Percentiles rank a stretch among this genome's conserved stretches.
These are phyloP conservation scores for Mus pahari DNA, from an alignment of 2,113 vertebrate genomes.

Conservation along the genomic window DNA sequence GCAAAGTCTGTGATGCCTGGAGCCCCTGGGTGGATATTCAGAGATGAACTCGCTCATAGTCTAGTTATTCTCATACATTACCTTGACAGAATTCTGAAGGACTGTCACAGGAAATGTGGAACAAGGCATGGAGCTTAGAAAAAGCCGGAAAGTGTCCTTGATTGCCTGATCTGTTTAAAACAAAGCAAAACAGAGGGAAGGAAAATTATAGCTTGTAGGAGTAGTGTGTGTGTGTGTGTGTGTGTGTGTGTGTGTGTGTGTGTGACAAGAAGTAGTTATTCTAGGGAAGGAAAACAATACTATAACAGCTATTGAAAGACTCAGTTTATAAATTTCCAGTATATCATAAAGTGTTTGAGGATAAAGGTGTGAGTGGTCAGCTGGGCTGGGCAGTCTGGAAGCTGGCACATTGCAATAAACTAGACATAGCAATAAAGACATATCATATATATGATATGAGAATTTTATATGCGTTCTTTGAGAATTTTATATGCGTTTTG, in stretches of 20 bases:
- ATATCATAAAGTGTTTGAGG: neutral
- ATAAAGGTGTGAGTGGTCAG: neutral
- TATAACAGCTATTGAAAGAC: neutral
- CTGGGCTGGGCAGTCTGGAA: neutral
- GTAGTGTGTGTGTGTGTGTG: neutral
- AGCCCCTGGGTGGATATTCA: fast-evolving
- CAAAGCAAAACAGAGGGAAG: constrained; percentile 31
- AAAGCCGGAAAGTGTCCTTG: constrained; percentile 90
- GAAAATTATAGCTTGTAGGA: constrained; percentile 7
- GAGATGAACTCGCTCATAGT: neutral
- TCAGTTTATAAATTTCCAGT: neutral
- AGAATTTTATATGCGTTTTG: neutral
- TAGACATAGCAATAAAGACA: neutral
- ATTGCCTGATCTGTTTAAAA: constrained; percentile 85
- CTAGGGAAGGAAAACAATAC: neutral
- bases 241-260: too few species aligned
- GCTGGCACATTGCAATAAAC: neutral
- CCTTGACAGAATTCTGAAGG: constrained; percentile 93
- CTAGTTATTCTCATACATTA: constrained; percentile 59
- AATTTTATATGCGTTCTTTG: neutral
- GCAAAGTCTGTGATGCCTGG: neutral
- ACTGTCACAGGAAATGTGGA: constrained; percentile 91
- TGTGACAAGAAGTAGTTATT: neutral
- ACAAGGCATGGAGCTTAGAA: constrained; percentile 92
- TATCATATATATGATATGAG: neutral